Conservation (phyloP, 1,140 invertebrate genomes). For the Drosophila persimilis region DNA sequence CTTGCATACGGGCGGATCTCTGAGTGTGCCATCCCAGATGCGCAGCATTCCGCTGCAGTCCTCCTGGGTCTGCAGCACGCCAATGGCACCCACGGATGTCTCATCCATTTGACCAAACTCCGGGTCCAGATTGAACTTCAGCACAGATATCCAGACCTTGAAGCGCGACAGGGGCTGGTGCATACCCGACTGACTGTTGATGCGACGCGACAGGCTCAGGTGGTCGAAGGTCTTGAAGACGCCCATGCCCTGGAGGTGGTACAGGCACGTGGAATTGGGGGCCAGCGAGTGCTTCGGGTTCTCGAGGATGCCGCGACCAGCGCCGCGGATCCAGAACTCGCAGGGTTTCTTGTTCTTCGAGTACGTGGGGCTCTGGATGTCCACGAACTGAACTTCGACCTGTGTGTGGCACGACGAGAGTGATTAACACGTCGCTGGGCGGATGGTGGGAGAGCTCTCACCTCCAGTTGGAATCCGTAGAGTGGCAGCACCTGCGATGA, state of each 20-base stretch:
- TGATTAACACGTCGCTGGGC: constrained; percentile 10
- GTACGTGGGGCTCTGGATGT: constrained; percentile 90
- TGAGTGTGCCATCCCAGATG: constrained; percentile 92
- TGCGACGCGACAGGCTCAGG: constrained; percentile 70
- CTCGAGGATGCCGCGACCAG: constrained; percentile 89
- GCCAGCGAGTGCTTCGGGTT: constrained; percentile 92
- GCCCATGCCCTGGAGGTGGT: constrained; percentile 87
- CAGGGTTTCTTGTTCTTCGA: constrained; percentile 91
- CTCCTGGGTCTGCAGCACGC: constrained; percentile 85
- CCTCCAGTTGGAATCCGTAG: constrained; percentile 94
- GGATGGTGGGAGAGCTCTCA: constrained; percentile 84
- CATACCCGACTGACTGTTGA: constrained; percentile 60
- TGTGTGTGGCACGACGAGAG: constrained; percentile 12
- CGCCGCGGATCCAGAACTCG: constrained; percentile 93
- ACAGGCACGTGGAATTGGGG: constrained; percentile 93
- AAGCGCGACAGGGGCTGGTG: constrained; percentile 85
- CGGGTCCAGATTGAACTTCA: constrained; percentile 89
- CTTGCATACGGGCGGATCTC: constrained; percentile 90
- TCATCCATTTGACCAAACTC: constrained; percentile 84
- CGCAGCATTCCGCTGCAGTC: constrained; percentile 92
- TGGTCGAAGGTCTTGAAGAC: constrained; percentile 82
- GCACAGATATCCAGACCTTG: constrained; percentile 93
- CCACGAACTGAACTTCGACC: constrained; percentile 91
- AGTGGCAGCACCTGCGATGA: constrained; percentile 88
- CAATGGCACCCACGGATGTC: constrained; percentile 83